phyloP scores from a whole-genome alignment of 2,797 vertebrate genomes.

The Macropus fuliginosus region DNA sequence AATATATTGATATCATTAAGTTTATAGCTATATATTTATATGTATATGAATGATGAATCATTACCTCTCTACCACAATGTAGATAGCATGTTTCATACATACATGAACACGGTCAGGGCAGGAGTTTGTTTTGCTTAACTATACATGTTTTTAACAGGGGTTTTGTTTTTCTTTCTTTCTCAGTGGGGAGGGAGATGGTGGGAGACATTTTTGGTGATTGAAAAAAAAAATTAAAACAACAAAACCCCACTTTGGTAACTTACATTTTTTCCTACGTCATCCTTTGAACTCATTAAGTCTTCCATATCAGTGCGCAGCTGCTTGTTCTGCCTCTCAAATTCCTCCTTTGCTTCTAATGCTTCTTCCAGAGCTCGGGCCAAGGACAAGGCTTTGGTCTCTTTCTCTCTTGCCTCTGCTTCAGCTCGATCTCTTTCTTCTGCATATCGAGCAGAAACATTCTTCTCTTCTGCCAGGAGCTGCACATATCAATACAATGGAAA shows the following conservation, averaged over 20 bases:
- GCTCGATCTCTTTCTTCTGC: constrained; percentile 90
- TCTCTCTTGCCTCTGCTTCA: constrained; percentile 90
- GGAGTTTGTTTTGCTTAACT: background rate
- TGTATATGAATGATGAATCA: background rate
- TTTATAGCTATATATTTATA: background rate
- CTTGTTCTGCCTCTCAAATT: constrained; percentile 90
- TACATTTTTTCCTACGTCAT: constrained; percentile 91
- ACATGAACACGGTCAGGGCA: background rate
- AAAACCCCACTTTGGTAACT: constrained; percentile 69
- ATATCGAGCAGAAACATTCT: constrained; percentile 88
- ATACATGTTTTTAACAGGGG: background rate
- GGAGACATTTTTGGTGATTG: background rate
- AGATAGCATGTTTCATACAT: background rate
- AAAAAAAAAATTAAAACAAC: background rate
- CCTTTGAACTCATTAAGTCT: constrained; percentile 91
- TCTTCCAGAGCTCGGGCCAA: constrained; percentile 88
- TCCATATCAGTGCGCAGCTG: constrained; percentile 91
- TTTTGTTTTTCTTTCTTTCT: background rate
- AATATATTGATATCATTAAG: too few species aligned
- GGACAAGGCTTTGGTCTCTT: constrained; percentile 90
- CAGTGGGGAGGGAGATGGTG: background rate
- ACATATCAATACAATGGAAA: background rate
- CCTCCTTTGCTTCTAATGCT: constrained; percentile 89
- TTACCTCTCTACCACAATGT: background rate
- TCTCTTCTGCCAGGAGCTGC: constrained; percentile 90